phyloP scores from a whole-genome alignment of 37 sponge, comb jelly and placozoan genomes.

The Tethya wilhelma region DNA sequence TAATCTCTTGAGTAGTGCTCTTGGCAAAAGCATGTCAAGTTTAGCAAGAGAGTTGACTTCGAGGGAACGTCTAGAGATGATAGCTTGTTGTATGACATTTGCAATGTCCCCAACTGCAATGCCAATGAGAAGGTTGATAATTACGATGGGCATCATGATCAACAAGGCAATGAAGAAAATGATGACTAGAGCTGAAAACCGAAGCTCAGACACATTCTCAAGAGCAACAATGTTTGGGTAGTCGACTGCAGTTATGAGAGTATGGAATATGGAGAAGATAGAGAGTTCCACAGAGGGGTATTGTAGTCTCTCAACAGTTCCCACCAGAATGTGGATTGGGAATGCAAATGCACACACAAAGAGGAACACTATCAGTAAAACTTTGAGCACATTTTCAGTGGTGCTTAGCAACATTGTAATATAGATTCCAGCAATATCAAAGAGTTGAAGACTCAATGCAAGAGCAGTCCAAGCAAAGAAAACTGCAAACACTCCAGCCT shows the following conservation, averaged over 20 bases:
- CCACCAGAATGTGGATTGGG: conserved; percentile 65
- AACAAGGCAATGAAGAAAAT: conserved; percentile 54
- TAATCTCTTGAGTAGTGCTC: too few relatives aligned
- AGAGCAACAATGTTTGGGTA: conserved; percentile 27
- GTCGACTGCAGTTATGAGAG: conserved; percentile 58
- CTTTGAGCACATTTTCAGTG: conserved; percentile 54
- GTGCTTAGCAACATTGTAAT: conserved; percentile 78
- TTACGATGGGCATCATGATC: conserved; percentile 68
- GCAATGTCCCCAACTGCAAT: conserved; percentile 93
- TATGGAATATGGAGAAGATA: conserved; percentile 46
- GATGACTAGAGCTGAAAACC: conserved; percentile 31
- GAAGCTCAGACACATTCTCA: conserved; percentile 23
- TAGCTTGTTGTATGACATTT: conserved; percentile 62
- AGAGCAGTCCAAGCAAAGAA: conserved; percentile 77
- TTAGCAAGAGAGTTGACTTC: not conserved
- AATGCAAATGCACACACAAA: conserved; percentile 76
- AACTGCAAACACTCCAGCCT: conserved; percentile 75
- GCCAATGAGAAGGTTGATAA: conserved; percentile 91
- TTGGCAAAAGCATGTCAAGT: not conserved
- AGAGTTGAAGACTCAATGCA: conserved; percentile 45
- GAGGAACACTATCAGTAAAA: conserved; percentile 37
- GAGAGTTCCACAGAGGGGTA: conserved; percentile 33
- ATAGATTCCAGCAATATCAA: conserved; percentile 80
- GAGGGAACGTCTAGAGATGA: conserved; percentile 17
- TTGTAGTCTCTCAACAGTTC: not conserved